Evolutionary conservation across 2,113 vertebrate genomes (phyloP), one percentile per base, ranked within the genome.

Genomic region (Amazona vittata): DNA sequence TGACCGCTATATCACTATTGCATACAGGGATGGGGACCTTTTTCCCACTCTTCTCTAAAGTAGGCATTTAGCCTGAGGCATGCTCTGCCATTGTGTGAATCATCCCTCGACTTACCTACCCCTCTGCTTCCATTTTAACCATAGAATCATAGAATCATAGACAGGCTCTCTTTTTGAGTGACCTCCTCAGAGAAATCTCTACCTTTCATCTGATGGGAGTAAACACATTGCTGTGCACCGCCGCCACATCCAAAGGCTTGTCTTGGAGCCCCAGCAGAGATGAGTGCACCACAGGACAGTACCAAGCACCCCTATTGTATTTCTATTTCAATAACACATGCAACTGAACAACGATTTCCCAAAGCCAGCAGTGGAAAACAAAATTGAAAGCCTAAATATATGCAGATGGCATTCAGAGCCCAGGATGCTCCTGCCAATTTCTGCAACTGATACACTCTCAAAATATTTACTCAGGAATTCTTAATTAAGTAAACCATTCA

Each of bases 401-500:
- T 89, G 94, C 93, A 96, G 94, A 93, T 96, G 96, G 81, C 86
- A 94, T 89, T 94, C 89, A 86, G 89, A 95, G 82, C 81, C 60
- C 1, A 4, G 74, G 80, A 82, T 0, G 6, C 85, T 90, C 67
- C 70, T 96, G 97, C 96, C 97, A 95, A 94, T 88, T 83, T 84
- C 79, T 80, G 90, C 90, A 91, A 93, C 67, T 89, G 94, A 94
- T 96, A 95, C 14, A 64, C 16, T n/a, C 92, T 95, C 93, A 88
- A 93, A 97, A 96, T 96, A 97, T 97, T 97, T 94, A 90, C 96
- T 94, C 86, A 95, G 94, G 95, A 96, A 97, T 97, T 94, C 96
- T 96, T 97, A 96, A 97, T 97, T 94, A 96, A 97, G 86, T 47
- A 90, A 95, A 65, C 86, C 89, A 35, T 95, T 94, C 8, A 9